Conservation (phyloP, 2,113 vertebrate species). For the Platysteira castanea region DNA sequence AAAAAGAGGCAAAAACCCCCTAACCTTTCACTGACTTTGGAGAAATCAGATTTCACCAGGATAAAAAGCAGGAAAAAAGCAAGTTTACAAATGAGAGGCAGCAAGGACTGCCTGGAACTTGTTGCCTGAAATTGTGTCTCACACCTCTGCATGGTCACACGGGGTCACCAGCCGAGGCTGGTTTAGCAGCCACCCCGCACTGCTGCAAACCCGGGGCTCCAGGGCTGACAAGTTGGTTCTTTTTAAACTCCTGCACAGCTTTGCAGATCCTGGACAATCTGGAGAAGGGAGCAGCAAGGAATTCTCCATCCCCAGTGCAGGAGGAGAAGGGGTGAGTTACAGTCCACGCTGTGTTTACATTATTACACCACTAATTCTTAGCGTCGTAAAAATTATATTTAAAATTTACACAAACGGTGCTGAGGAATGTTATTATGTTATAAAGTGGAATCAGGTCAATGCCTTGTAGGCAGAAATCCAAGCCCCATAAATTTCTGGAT, state of each 20-base stretch:
- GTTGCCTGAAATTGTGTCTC: background rate
- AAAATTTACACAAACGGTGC: constrained; percentile 18
- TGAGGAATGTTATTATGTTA: constrained; percentile 38
- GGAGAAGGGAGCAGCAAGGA: background rate
- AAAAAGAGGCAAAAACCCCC: rapidly evolving
- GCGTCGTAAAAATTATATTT: constrained; percentile 43
- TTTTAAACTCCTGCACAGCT: background rate
- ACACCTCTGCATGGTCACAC: background rate
- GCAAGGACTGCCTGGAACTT: background rate
- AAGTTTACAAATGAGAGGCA: background rate
- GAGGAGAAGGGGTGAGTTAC: constrained; percentile 59
- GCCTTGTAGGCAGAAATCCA: constrained; percentile 32
- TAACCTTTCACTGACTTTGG: background rate
- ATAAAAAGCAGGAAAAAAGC: background rate
- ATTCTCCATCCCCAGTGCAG: background rate
- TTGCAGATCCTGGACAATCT: background rate
- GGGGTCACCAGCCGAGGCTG: background rate
- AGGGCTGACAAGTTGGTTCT: background rate
- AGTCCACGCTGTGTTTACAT: constrained; percentile 33
- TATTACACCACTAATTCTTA: constrained; percentile 68
- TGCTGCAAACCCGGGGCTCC: background rate
- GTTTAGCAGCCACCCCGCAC: background rate
- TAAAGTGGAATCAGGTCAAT: constrained; percentile 64
- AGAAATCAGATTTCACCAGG: background rate
- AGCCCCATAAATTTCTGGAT: constrained; percentile 59